Evolutionary conservation across 1,140 invertebrate species (phyloP), one percentile per base, ranked within the genome.

Genomic region (Lutraria rhynchaena): DNA sequence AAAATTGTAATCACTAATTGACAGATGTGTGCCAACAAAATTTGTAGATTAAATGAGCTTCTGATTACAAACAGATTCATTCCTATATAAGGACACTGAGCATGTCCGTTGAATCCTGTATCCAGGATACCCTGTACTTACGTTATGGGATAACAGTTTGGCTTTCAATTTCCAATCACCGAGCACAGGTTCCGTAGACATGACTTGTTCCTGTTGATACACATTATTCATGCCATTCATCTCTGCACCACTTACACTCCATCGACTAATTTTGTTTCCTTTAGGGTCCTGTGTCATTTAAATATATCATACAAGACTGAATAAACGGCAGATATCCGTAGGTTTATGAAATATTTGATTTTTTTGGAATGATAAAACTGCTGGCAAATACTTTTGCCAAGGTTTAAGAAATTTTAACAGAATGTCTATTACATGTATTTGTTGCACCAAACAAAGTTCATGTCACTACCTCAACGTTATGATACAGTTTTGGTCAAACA

Each of bases 211-310:
- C 9, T 83, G 70, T 13, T 55, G 70, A 69, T 78, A 82, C 1
- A 88, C 85, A 9, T 86, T 86, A 58, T 73, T 80, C 5, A 55
- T 31, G 1, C 24, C 9, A 17, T 24, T 78, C 74, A 53, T 53
- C 17, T 77, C 67, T 24, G 17, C 77, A 19, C 51, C 73, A 57
- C 35, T 65, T 19, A 82, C 51, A 11, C 75, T 63, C 85, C 83
- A 87, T 57, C 87, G 86, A 46, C 83, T 84, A n/a, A 89, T 87
- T 35, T 85, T 87, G 76, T 87, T 89, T 13, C 63, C 74, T 3
- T 81, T 80, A 17, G 87, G 83, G 58, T 89, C 88, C 85, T 87
- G 29, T 35, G 69, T 63, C 3, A 77, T 46, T 15, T 35, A 31
- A 35, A 7, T 4, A 31, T 61, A 27, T n/a, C 17, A n/a, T 5